Conservation (phyloP, 2,797 vertebrate genomes). For the Lagocephalus sceleratus region DNA sequence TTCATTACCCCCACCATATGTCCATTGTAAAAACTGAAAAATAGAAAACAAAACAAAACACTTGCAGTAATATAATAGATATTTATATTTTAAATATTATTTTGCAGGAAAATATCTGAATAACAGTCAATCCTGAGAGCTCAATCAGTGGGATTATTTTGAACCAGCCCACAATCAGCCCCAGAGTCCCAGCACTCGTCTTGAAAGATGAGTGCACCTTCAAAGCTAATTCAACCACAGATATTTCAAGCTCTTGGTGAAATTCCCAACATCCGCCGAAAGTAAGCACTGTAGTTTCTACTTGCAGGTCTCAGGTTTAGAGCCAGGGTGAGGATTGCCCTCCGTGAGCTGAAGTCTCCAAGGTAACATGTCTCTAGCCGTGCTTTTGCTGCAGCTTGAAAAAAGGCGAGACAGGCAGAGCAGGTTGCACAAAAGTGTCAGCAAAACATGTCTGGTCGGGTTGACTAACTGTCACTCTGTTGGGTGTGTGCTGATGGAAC, state of each 20-base stretch:
- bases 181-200: conserved; percentile 9
- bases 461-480: conserved; percentile 59
- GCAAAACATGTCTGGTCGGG: conserved; percentile 57
- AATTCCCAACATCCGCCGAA: conserved; percentile 38
- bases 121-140: background rate
- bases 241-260: conserved; percentile 26
- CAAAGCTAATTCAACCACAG: conserved; percentile 27
- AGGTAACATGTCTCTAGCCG: conserved; percentile 55
- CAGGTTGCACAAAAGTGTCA: conserved; percentile 34
- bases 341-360: conserved; percentile 44
- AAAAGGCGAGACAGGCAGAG: conserved; percentile 60
- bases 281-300: conserved; percentile 33
- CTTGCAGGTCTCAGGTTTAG: conserved; percentile 36
- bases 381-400: conserved; percentile 56
- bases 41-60: too few species aligned
- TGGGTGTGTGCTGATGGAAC: conserved; percentile 6
- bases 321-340: conserved; percentile 45
- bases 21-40: background rate
- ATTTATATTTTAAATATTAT: background rate
- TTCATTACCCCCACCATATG: conserved; percentile 6
- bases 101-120: background rate
- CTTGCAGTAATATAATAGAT: conserved; percentile 6
- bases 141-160: conserved; percentile 8
- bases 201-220: conserved; percentile 30
- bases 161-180: conserved; percentile 7